Percentiles rank a stretch among this genome's conserved stretches.
Conservation (phyloP, 2,797 vertebrate species). For the Phrynocephalus guinanensis region DNA sequence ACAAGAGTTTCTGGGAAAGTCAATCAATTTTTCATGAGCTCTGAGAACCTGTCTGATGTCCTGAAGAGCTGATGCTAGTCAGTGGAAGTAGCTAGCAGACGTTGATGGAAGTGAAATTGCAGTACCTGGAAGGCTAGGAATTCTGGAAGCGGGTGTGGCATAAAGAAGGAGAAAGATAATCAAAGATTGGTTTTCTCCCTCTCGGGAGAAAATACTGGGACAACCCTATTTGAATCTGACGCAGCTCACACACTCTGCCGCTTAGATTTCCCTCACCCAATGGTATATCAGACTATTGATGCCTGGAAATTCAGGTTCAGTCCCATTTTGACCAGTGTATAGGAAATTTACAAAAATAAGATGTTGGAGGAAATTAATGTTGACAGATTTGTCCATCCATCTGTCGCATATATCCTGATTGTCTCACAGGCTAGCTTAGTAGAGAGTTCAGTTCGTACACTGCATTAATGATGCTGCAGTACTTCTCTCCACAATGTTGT, state of each 20-base stretch:
- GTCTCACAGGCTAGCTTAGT: background rate
- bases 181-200: slow-evolving; percentile 4
- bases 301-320: no score
- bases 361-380: background rate
- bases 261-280: background rate
- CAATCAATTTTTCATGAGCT: background rate
- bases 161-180: background rate
- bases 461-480: background rate
- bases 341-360: no score
- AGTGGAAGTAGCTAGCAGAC: background rate
- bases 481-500: background rate
- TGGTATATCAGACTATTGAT: background rate
- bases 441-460: background rate
- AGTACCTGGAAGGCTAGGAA: no score
- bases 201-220: background rate
- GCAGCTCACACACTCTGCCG: background rate
- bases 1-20: background rate
- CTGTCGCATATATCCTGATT: no score
- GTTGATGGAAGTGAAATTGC: no score
- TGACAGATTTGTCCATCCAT: background rate
- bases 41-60: background rate
- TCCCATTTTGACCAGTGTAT: background rate
- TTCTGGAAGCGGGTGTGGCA: no score
- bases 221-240: background rate
- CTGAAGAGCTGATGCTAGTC: background rate